Percentiles rank a stretch among this genome's conserved stretches.
Evolutionary conservation across 2,888 invertebrate genomes (phyloP).

Genomic region (Imbricaverruca yamaguchii): DNA sequence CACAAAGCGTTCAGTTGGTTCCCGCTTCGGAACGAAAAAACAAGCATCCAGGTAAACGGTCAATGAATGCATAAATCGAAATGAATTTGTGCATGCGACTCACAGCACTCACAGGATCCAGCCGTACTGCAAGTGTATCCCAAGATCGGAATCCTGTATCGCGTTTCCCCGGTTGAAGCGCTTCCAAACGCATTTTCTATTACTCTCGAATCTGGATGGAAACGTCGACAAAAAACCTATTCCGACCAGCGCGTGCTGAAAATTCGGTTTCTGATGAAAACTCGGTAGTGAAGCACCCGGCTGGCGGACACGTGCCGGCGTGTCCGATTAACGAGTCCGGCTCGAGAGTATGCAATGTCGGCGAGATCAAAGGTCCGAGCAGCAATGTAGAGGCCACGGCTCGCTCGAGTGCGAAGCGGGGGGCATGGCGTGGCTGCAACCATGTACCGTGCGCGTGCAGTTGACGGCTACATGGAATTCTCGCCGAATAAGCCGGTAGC

Average conservation of each 20-base stretch:
- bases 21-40: no score
- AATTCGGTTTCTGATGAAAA: conserved; percentile 15
- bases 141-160: no score
- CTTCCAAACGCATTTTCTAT: not conserved
- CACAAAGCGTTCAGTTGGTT: no score
- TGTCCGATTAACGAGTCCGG: conserved; percentile 2
- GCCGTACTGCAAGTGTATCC: no score
- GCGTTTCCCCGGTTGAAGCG: no score
- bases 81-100: no score
- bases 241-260: not conserved
- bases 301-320: not conserved
- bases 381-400: not conserved
- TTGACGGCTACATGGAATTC: no score
- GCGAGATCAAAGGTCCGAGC: conserved; percentile 10
- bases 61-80: no score
- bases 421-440: not conserved
- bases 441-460: no score
- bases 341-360: not conserved
- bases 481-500: no score
- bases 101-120: no score
- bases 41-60: no score
- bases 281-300: not conserved
- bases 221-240: not conserved
- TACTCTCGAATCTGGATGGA: not conserved
- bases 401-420: not conserved